Base-by-base conservation (phyloP, 2,113 vertebrate species). In the Poecile atricapillus region DNA sequence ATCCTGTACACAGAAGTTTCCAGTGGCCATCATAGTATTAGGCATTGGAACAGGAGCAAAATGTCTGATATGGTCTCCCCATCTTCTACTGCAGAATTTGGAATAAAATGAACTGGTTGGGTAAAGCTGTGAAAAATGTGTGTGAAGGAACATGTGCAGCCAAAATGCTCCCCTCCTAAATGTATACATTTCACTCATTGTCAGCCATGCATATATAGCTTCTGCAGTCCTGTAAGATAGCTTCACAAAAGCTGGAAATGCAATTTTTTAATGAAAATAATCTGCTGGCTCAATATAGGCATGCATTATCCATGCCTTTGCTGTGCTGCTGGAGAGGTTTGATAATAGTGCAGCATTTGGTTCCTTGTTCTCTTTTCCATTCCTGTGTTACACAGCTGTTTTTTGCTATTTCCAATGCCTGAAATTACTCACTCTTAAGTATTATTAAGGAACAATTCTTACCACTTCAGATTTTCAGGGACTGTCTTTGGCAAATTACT, bases 181-280 rank as follows among this genome's bases (percentile, higher is more conserved):
- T 16, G 35, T 77, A 27, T 70, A 64, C 13, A 44, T 85, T 91
- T 85, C 50, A 71, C 35, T 91, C 15, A 5, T 55, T 83, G 46
- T 74, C 69, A 87, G 52, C 53, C 56, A 18, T 35, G 37, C 58
- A 83, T 43, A 73, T 30, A 62, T 28, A 69, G 62, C 27, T 91
- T 76, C 78, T 83, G 31, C 53, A 79, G 53, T 55, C 37, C 49
- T 75, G 15, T 60, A 73, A 85, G 49, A 90, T 13, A 60, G 41
- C 82, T 80, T 82, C 1, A 12, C 63, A 14, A 83, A 88, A 69
- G 58, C 65, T 91, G 43, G n/a, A 90, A 96, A 84, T 74, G 41
- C 49, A 74, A 37, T 82, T 95, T 92, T 94, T 58, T 2, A 63
- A 85, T 64, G 62, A 85, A 94, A 95, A 93, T 69, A 58, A 73